These are phyloP conservation scores for Acrocyrtus sp. DNA, from an alignment of 2,888 invertebrate species.

Conservation along the genomic window DNA sequence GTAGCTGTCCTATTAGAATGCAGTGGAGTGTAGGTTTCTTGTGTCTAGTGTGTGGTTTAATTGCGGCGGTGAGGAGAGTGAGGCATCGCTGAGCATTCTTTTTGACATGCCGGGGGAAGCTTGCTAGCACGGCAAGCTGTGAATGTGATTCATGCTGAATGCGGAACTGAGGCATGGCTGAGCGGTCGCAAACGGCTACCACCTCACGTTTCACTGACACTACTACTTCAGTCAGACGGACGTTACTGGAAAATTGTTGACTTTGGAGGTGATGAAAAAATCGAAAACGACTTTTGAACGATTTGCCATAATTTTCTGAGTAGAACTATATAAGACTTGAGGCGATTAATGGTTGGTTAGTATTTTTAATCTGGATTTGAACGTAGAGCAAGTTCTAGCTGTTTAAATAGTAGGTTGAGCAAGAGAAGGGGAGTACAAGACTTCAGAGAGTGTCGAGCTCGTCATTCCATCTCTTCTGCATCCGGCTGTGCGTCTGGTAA, in stretches of 20 bases:
- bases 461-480: slow-evolving; percentile 60
- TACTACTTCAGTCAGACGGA: slow-evolving; percentile 11
- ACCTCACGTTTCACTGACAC: slow-evolving; percentile 25
- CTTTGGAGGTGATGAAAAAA: too few species aligned
- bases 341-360: slow-evolving; percentile 1
- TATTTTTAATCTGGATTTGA: not conserved
- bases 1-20: too few species aligned
- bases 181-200: slow-evolving; percentile 16
- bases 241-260: too few species aligned
- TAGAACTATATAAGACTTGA: not conserved
- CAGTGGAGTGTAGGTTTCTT: too few species aligned
- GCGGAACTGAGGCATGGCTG: not conserved
- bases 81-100: slow-evolving; percentile 23
- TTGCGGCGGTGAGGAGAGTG: slow-evolving; percentile 3
- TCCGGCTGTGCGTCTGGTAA: slow-evolving; percentile 63
- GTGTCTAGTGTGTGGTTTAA: not conserved
- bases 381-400: slow-evolving; percentile 10
- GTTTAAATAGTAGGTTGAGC: slow-evolving; percentile 9
- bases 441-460: slow-evolving; percentile 34
- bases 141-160: slow-evolving; percentile 12
- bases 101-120: slow-evolving; percentile 38
- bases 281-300: too few species aligned
- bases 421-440: slow-evolving; percentile 36
- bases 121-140: not conserved
- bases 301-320: too few species aligned